Evolutionary conservation across 2,797 vertebrate species (phyloP).

Genomic region (Saxicola maurus): DNA sequence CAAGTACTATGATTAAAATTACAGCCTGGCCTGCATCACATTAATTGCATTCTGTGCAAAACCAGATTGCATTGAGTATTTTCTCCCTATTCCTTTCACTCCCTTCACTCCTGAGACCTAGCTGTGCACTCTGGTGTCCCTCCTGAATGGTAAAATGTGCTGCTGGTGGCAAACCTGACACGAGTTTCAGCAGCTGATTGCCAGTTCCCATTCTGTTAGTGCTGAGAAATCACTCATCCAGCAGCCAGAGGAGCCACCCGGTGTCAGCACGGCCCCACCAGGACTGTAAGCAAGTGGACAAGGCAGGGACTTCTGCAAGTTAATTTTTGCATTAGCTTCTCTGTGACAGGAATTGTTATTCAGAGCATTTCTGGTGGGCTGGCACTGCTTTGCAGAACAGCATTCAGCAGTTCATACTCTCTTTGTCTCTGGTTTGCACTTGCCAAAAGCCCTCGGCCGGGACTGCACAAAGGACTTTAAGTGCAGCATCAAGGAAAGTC

Average conservation of each 20-base stretch:
- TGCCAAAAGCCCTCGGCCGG: background rate
- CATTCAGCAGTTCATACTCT: background rate
- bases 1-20: background rate
- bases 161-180: background rate
- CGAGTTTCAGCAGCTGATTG: background rate
- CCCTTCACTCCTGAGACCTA: rapidly evolving
- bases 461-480: background rate
- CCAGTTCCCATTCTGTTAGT: background rate
- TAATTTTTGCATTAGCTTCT: background rate
- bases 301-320: rapidly evolving
- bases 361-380: background rate
- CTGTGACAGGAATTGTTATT: background rate
- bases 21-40: background rate
- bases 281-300: rapidly evolving
- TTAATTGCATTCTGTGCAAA: background rate
- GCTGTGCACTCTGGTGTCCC: background rate
- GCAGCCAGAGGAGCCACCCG: background rate
- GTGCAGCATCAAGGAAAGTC: background rate
- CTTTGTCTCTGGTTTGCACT: background rate
- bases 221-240: background rate
- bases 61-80: background rate
- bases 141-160: background rate
- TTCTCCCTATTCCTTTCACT: background rate
- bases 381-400: background rate
- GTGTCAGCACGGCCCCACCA: background rate